These are phyloP conservation scores for Lemur catta DNA, from an alignment of 2,797 vertebrate species.

Conservation along the genomic window DNA sequence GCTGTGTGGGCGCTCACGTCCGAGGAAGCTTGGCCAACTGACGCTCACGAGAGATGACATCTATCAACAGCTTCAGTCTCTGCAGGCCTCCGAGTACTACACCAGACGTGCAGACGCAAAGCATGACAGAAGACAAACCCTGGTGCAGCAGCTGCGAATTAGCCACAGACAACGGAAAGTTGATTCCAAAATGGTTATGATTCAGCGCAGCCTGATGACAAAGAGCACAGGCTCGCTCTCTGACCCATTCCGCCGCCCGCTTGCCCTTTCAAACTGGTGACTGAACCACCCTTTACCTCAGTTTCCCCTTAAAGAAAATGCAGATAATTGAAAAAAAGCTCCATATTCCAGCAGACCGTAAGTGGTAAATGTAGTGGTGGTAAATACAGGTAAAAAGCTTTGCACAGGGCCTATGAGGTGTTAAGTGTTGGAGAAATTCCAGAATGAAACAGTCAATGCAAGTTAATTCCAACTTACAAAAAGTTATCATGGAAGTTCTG, in stretches of 20 bases:
- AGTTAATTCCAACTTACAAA: neutral
- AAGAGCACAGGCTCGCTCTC: neutral
- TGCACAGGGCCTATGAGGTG: neutral
- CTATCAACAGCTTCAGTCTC: neutral
- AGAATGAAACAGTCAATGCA: neutral
- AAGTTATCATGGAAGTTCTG: neutral
- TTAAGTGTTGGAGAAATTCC: neutral
- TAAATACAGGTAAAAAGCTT: neutral
- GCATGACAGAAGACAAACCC: neutral
- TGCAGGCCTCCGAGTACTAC: neutral
- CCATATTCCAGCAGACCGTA: neutral
- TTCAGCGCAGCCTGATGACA: accelerated
- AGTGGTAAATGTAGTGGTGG: too few relatives aligned
- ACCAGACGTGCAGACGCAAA: neutral
- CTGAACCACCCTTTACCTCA: neutral
- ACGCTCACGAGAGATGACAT: neutral
- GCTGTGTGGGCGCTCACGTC: accelerated
- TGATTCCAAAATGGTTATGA: neutral
- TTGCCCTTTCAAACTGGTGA: neutral
- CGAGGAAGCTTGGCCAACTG: neutral
- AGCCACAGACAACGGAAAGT: neutral
- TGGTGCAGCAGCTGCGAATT: neutral
- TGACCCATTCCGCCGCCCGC: neutral
- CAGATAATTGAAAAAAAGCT: neutral
- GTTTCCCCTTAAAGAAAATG: neutral